Conservation (phyloP, 1,140 invertebrate species). For the Polyergus mexicanus region DNA sequence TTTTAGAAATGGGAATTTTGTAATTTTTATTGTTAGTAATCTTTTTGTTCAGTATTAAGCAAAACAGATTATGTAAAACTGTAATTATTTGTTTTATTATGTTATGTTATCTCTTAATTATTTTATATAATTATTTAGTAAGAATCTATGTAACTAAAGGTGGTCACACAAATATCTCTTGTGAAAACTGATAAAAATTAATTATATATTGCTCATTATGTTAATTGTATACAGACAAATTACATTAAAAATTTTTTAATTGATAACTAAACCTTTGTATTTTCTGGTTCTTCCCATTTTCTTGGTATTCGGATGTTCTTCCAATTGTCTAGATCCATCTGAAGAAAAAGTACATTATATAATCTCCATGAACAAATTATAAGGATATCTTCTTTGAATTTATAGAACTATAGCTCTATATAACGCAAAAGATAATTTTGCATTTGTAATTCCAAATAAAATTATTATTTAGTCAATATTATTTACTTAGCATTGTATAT, state of each 20-base stretch:
- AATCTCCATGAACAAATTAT: conserved; percentile 1
- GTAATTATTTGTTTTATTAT: background rate
- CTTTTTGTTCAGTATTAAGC: background rate
- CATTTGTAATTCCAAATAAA: background rate
- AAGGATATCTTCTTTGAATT: background rate
- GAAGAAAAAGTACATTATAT: conserved; percentile 35
- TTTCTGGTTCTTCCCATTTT: conserved; percentile 90
- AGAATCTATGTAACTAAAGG: background rate
- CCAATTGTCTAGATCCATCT: conserved; percentile 93
- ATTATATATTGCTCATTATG: background rate
- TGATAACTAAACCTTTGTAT: conserved; percentile 1
- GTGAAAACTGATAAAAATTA: background rate
- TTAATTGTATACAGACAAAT: background rate
- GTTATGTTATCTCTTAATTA: background rate
- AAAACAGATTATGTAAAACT: background rate
- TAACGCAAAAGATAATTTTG: background rate
- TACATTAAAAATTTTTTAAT: background rate
- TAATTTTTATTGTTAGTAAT: conserved; percentile 11
- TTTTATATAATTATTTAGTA: background rate
- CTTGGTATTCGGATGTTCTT: conserved; percentile 92
- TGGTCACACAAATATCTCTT: background rate
- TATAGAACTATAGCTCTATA: background rate
- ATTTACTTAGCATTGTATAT: too few relatives aligned
- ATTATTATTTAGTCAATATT: too few relatives aligned
- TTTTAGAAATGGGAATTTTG: background rate